Evolutionary conservation across 2,888 invertebrate species (phyloP).

Genomic region (Drosophila paracracens): DNA sequence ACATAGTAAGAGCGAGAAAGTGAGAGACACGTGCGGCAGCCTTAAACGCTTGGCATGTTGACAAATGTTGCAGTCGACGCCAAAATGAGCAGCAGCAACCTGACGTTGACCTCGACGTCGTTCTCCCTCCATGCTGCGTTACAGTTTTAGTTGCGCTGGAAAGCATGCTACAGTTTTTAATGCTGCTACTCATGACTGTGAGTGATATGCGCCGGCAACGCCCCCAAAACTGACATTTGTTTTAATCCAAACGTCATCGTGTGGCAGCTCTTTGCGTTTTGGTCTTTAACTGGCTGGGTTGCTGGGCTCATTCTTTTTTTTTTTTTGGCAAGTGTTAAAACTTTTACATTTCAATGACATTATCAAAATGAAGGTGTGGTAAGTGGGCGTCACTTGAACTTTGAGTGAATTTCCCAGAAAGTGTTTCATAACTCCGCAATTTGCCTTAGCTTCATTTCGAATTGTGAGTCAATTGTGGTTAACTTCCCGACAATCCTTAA

Average conservation of each 20-base stretch:
- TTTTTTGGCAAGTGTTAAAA: conserved; percentile 52
- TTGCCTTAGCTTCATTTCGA: conserved; percentile 1
- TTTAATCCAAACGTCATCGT: conserved; percentile 75
- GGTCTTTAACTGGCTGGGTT: conserved; percentile 12
- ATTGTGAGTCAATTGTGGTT: neutral
- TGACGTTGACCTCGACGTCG: conserved; percentile 65
- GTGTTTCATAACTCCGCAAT: neutral
- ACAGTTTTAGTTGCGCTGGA: conserved; percentile 74
- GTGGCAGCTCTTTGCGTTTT: conserved; percentile 51
- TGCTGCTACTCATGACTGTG: conserved; percentile 62
- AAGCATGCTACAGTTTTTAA: conserved; percentile 73
- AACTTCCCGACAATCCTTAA: neutral
- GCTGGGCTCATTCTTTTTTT: neutral
- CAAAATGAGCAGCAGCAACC: conserved; percentile 71
- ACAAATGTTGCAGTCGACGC: conserved; percentile 77
- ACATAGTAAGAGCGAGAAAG: conserved; percentile 16
- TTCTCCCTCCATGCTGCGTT: conserved; percentile 20
- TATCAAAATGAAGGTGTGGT: conserved; percentile 53
- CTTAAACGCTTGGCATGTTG: conserved; percentile 79
- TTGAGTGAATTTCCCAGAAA: conserved; percentile 24
- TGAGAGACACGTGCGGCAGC: conserved; percentile 47
- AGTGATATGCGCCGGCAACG: conserved; percentile 56
- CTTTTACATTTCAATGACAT: conserved; percentile 66
- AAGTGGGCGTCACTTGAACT: conserved; percentile 2
- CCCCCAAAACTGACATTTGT: conserved; percentile 71